phyloP scores from a whole-genome alignment of 2,888 invertebrate species.

The Conchocele bisecta region DNA sequence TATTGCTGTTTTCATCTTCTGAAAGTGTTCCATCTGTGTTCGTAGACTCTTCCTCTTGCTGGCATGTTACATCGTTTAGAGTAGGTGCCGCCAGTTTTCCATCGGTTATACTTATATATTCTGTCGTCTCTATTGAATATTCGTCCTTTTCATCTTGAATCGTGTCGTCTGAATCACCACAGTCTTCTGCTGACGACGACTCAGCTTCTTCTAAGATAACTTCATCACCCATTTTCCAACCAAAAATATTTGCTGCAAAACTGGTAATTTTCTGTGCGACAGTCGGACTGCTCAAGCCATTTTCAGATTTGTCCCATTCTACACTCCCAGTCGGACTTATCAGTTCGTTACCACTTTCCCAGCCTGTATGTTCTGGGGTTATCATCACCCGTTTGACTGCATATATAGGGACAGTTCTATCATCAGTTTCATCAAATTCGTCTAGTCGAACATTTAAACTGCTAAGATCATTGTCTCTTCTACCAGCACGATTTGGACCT shows the following conservation, averaged over 20 bases:
- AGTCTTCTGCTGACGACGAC: background rate
- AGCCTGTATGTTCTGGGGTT: conserved; percentile 46
- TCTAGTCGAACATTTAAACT: conserved; percentile 28
- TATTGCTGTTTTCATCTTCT: too few species aligned
- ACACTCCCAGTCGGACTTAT: conserved; percentile 37
- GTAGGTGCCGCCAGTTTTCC: too few species aligned
- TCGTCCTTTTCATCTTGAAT: conserved; percentile 12
- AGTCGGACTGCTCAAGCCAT: conserved; percentile 43
- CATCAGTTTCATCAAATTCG: conserved; percentile 27
- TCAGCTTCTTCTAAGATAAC: conserved; percentile 47
- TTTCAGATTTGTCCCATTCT: conserved; percentile 38
- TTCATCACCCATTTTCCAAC: conserved; percentile 40
- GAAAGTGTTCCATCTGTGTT: too few species aligned
- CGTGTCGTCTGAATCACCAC: conserved; percentile 26
- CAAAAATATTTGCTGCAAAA: conserved; percentile 37
- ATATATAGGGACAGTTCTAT: conserved; percentile 47
- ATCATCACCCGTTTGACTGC: conserved; percentile 31
- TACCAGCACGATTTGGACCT: conserved; percentile 19
- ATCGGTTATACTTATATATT: too few species aligned
- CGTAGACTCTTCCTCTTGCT: too few species aligned
- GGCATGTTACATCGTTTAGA: too few species aligned
- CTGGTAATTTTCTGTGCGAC: conserved; percentile 29
- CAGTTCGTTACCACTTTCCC: conserved; percentile 54
- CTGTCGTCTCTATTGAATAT: too few species aligned
- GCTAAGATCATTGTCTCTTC: conserved; percentile 41